phyloP scores from a whole-genome alignment of 2,888 invertebrate species.

The Amphipoea lucens region DNA sequence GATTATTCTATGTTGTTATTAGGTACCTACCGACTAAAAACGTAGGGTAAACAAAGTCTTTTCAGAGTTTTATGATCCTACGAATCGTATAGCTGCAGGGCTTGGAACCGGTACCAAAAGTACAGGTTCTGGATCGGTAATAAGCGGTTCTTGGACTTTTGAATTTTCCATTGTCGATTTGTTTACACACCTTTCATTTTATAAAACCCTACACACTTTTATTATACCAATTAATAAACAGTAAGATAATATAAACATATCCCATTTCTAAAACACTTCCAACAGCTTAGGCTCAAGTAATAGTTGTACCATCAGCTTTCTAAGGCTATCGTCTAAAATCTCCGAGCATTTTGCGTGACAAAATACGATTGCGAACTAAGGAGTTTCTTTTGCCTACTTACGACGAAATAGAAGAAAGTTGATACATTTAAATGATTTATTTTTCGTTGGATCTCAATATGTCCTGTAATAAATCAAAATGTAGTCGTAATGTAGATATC shows the following conservation, averaged over 20 bases:
- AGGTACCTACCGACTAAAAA: background rate
- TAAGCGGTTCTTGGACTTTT: background rate
- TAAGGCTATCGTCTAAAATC: constrained; percentile 53
- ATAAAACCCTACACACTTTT: background rate
- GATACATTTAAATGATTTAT: constrained; percentile 25
- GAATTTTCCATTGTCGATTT: background rate
- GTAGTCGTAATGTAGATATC: constrained; percentile 4
- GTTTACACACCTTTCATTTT: background rate
- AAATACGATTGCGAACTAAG: constrained; percentile 32
- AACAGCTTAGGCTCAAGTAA: constrained; percentile 28
- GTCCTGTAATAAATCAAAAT: constrained; percentile 29
- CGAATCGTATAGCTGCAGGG: background rate
- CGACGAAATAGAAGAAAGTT: constrained; percentile 50
- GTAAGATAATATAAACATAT: background rate
- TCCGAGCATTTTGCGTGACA: constrained; percentile 53
- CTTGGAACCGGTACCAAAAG: background rate
- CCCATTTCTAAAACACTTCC: constrained; percentile 1
- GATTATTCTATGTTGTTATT: too few species aligned
- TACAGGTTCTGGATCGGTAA: too few species aligned
- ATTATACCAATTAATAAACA: background rate
- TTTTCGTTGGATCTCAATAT: background rate
- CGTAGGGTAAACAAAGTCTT: background rate
- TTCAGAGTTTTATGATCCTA: background rate
- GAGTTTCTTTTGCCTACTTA: constrained; percentile 59
- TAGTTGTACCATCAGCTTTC: constrained; percentile 52